Evolutionary conservation across 2,797 vertebrate species (phyloP).

Genomic region (Notamacropus eugenii): DNA sequence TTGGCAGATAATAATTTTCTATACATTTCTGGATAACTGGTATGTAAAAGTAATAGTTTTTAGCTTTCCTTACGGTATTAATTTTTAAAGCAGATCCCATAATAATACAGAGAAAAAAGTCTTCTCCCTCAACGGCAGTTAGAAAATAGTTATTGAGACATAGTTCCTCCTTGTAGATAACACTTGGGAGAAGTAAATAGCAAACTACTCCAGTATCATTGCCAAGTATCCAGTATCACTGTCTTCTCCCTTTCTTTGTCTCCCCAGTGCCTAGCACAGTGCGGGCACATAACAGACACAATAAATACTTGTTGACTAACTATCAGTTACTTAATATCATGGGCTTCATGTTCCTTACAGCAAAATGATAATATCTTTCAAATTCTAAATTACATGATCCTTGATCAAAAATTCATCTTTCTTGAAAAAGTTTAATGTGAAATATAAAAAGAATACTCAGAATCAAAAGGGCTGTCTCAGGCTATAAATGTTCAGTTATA

Average conservation of each 20-base stretch:
- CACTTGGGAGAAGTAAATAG: background rate
- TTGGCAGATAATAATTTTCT: background rate
- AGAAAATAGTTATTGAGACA: background rate
- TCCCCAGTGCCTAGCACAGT: background rate
- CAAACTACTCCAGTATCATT: background rate
- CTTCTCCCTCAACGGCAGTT: background rate
- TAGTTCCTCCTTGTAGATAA: background rate
- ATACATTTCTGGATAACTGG: background rate
- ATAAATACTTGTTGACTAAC: background rate
- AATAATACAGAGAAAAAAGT: background rate
- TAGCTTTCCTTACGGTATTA: background rate
- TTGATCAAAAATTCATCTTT: constrained; percentile 5
- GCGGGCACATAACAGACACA: background rate
- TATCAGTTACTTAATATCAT: background rate
- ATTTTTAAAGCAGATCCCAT: background rate
- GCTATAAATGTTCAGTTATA: constrained; percentile 35
- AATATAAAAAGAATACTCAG: constrained; percentile 44
- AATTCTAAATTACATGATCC: background rate
- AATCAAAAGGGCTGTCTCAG: constrained; percentile 24
- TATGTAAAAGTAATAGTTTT: background rate
- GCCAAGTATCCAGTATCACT: background rate
- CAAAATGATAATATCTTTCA: background rate
- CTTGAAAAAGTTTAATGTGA: constrained; percentile 12
- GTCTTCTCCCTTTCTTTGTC: background rate
- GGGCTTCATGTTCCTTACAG: background rate